phyloP scores from a whole-genome alignment of 2,113 vertebrate genomes.

The Gasterosteus nipponicus region DNA sequence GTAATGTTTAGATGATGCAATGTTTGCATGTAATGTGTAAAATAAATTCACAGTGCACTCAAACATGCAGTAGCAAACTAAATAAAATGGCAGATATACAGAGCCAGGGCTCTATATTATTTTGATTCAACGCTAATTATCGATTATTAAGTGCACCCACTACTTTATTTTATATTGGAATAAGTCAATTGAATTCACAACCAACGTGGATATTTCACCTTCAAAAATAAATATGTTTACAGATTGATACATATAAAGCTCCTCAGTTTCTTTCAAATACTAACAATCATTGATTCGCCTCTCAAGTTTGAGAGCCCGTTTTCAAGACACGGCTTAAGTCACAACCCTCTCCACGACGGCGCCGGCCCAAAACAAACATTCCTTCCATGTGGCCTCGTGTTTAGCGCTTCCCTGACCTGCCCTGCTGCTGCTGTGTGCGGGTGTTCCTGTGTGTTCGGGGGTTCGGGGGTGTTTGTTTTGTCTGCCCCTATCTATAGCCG shows the following conservation, averaged over 20 bases:
- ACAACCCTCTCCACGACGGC: conserved; percentile 33
- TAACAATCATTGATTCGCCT: conserved; percentile 1
- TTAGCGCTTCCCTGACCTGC: conserved; percentile 48
- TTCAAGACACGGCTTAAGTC: conserved; percentile 43
- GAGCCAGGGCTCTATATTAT: not conserved
- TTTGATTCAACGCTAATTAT: not conserved
- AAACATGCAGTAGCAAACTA: conserved; percentile 16
- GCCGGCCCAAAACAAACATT: conserved; percentile 59
- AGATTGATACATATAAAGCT: not conserved
- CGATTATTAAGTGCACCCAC: not conserved
- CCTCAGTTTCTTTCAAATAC: conserved; percentile 1
- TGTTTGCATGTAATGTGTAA: conserved; percentile 28
- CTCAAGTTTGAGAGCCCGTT: conserved; percentile 1
- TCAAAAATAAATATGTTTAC: not conserved
- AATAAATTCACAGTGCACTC: conserved; percentile 12
- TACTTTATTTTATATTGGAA: not conserved
- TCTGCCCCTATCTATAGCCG: conserved; percentile 73
- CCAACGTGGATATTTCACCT: not conserved
- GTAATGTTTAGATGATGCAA: conserved; percentile 47
- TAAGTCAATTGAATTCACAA: not conserved
- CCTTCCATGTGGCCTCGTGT: conserved; percentile 42
- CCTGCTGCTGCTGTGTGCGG: conserved; percentile 11
- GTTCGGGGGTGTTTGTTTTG: conserved; percentile 67
- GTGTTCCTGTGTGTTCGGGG: conserved; percentile 23
- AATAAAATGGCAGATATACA: not conserved